These are phyloP conservation scores for Vanessa atalanta DNA, from an alignment of 1,140 invertebrate species.

Conservation along the genomic window DNA sequence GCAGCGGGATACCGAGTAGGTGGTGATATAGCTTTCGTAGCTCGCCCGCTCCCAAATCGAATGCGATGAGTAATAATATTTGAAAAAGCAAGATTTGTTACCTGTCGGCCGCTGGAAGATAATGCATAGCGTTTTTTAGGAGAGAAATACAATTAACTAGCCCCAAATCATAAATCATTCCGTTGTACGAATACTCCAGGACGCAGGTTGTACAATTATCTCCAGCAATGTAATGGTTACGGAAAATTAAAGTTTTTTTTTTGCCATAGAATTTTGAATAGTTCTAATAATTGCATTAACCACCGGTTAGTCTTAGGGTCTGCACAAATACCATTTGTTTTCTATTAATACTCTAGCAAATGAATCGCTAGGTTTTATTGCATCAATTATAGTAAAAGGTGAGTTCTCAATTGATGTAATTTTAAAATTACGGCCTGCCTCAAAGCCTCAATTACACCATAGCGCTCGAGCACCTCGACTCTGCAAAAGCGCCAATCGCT, in stretches of 20 bases:
- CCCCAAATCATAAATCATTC: slow-evolving; percentile 65
- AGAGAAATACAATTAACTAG: slow-evolving; percentile 74
- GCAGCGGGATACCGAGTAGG: slow-evolving; percentile 77
- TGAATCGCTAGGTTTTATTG: slow-evolving; percentile 3
- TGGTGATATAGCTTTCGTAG: slow-evolving; percentile 78
- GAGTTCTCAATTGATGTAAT: slow-evolving; percentile 34
- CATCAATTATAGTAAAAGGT: slow-evolving; percentile 11
- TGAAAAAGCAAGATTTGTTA: slow-evolving; percentile 79
- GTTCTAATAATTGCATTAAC: slow-evolving; percentile 45
- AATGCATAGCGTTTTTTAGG: slow-evolving; percentile 70
- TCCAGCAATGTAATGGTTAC: slow-evolving; percentile 53
- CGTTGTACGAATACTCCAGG: slow-evolving; percentile 50
- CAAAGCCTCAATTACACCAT: slow-evolving; percentile 65
- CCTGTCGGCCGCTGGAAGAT: slow-evolving; percentile 74
- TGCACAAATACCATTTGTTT: background rate
- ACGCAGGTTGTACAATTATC: slow-evolving; percentile 73
- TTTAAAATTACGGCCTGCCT: slow-evolving; percentile 71
- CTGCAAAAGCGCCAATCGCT: slow-evolving; percentile 52
- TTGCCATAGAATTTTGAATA: slow-evolving; percentile 44
- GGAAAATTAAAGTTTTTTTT: slow-evolving; percentile 57
- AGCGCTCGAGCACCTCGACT: slow-evolving; percentile 50
- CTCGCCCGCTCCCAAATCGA: slow-evolving; percentile 76
- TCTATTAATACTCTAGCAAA: background rate
- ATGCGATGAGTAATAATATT: slow-evolving; percentile 80
- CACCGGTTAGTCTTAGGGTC: background rate